Evolutionary conservation across 2,888 invertebrate species (phyloP), one percentile per base, ranked within the genome.

Genomic region (Diarsia dahlii): DNA sequence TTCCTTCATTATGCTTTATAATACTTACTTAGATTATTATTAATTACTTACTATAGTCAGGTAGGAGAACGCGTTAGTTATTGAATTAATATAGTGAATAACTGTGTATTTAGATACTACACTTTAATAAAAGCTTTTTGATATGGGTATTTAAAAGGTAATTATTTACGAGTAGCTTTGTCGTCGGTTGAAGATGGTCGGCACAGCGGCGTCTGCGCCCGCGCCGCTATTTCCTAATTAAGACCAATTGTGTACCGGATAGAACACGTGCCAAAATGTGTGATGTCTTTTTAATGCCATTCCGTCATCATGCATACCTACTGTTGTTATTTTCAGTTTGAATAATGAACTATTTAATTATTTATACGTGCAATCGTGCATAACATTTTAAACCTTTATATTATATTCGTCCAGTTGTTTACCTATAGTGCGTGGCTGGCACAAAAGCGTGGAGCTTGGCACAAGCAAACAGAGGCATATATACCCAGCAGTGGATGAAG

Each of bases 231-330:
- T 96, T 96, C 96, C 96, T 96, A 95, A 96, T 96, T 96, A 96
- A 94, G 93, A 88, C 88, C 96, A 96, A 96, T 96, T 96, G 95
- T 92, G 84, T 91, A 95, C 95, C 96, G 96, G 96, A 96, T 93
- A 94, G 93, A 92, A 93, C 96, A 96, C 96, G 96, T 95, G 96
- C 96, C 96, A 95, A 96, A 96, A 96, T 94, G 92, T 94, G 90
- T 92, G 91, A 92, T 91, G 91, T 94, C 93, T 94, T 93, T 93
- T 92, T 92, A 92, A 90, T 90, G 91, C 82, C 89, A 91, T 91
- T 89, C 89, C 90, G 91, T 93, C 93, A 93, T 92, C 91, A 89
- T 91, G 89, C 91, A 71, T 78, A 78, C 81, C 82, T 81, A 84
- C 50, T 46, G 89, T 89, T 82, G 65, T 75, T 87, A 80, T 80